Percentiles rank a stretch among this genome's conserved stretches.
These are phyloP conservation scores for Salvator merianae DNA, from an alignment of 2,113 vertebrate species.

Conservation along the genomic window DNA sequence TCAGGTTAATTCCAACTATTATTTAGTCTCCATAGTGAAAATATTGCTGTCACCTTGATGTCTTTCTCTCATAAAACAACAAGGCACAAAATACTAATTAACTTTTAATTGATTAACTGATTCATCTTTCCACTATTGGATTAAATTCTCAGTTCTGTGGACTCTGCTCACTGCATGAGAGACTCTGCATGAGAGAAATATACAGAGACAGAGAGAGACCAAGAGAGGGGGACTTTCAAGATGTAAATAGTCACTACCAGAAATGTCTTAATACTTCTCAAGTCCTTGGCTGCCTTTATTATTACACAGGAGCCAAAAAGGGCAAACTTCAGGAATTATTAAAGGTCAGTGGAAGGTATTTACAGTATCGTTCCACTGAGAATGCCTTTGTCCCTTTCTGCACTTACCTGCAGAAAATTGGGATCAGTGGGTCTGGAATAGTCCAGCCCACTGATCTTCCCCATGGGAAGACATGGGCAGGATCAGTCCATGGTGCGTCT, in stretches of 20 bases:
- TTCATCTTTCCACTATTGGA: background rate
- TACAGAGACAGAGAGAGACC: too few relatives aligned
- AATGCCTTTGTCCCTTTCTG: too few relatives aligned
- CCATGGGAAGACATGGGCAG: too few relatives aligned
- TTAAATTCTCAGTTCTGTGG: background rate
- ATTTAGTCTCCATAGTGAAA: background rate
- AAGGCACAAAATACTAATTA: background rate
- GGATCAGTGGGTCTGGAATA: too few relatives aligned
- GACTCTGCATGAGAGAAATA: too few relatives aligned
- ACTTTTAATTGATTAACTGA: constrained; percentile 10
- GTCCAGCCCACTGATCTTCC: too few relatives aligned
- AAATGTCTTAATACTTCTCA: too few relatives aligned
- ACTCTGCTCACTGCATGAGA: background rate
- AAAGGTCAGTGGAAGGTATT: background rate
- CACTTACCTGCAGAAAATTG: too few relatives aligned
- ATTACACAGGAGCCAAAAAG: too few relatives aligned
- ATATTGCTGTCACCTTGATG: background rate
- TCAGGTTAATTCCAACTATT: background rate
- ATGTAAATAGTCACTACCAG: too few relatives aligned
- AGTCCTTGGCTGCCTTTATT: too few relatives aligned
- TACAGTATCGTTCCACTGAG: background rate
- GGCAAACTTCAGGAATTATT: background rate
- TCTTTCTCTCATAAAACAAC: background rate
- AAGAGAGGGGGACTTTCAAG: too few relatives aligned
- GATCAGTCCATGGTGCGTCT: background rate